Evolutionary conservation across 2,797 vertebrate genomes (phyloP).

Genomic region (Peromyscus attwateri): DNA sequence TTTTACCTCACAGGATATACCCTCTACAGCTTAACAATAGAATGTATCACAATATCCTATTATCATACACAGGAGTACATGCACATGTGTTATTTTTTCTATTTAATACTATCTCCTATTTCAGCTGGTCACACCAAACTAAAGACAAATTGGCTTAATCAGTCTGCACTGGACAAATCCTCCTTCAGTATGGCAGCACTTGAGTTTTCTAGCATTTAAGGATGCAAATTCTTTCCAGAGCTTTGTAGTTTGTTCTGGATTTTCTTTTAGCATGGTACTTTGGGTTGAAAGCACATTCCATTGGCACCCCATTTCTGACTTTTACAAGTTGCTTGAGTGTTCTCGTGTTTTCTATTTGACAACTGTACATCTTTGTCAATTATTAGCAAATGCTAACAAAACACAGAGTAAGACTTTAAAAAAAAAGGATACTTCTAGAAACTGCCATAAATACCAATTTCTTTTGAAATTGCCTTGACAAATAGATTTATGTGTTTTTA

Average conservation of each 20-base stretch:
- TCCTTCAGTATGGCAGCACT: rapidly evolving
- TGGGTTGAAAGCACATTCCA: conserved; percentile 5
- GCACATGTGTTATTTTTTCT: neutral
- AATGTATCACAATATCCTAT: neutral
- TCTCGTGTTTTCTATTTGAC: neutral
- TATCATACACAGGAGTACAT: neutral
- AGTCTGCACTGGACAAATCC: neutral
- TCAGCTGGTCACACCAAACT: neutral
- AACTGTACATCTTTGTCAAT: neutral
- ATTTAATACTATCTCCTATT: neutral
- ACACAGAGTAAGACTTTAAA: neutral
- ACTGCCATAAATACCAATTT: no score
- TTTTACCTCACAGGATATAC: neutral
- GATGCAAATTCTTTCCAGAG: neutral
- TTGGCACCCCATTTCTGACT: neutral
- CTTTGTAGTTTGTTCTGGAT: neutral
- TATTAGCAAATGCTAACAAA: conserved; percentile 11
- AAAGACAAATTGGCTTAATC: neutral
- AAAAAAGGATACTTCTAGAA: neutral
- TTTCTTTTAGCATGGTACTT: neutral
- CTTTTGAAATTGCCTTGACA: neutral
- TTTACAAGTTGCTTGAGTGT: conserved; percentile 11
- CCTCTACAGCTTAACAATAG: neutral
- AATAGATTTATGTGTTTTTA: neutral
- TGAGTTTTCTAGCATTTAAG: neutral